A percentile compares a stretch with the other conserved stretches of the same genome.
Evolutionary conservation across 1,140 invertebrate species (phyloP).

Genomic region (Drosophila erecta): DNA sequence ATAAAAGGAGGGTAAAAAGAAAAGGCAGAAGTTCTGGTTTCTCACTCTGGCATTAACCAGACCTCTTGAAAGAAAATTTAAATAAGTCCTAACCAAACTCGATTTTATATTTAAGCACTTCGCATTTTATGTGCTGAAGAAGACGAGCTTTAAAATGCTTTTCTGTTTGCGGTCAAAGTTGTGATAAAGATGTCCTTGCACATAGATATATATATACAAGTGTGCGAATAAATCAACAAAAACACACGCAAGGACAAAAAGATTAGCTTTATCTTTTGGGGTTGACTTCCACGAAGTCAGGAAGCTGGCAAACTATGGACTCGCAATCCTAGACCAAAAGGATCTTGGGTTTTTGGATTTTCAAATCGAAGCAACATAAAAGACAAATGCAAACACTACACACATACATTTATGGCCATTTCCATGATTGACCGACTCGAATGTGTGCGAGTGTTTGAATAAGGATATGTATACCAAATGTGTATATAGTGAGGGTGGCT

Average conservation of each 20-base stretch:
- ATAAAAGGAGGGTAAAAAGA: slow-evolving; percentile 43
- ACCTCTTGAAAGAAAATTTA: slow-evolving; percentile 20
- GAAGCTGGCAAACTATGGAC: slow-evolving; percentile 22
- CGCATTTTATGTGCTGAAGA: background rate
- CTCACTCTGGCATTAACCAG: slow-evolving; percentile 10
- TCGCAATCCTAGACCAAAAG: slow-evolving; percentile 8
- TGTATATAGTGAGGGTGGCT: slow-evolving; percentile 34
- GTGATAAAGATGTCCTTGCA: slow-evolving; percentile 18
- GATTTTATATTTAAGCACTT: slow-evolving; percentile 5
- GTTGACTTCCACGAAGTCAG: slow-evolving; percentile 23
- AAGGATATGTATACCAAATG: slow-evolving; percentile 37
- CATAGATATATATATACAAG: slow-evolving; percentile 1
- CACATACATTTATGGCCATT: slow-evolving; percentile 71
- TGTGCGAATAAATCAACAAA: slow-evolving; percentile 28
- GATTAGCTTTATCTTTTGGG: slow-evolving; percentile 37
- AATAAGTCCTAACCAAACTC: background rate
- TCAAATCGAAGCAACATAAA: slow-evolving; percentile 47
- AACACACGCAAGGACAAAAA: slow-evolving; percentile 12
- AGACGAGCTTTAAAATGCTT: background rate
- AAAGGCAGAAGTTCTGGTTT: slow-evolving; percentile 57
- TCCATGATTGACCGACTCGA: slow-evolving; percentile 73
- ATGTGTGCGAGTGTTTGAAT: slow-evolving; percentile 25
- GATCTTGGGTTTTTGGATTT: slow-evolving; percentile 31
- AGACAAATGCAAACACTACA: slow-evolving; percentile 20
- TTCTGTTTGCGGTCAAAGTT: slow-evolving; percentile 15